Conservation (phyloP, 2,113 vertebrate genomes). For the Seriola dumerili region DNA sequence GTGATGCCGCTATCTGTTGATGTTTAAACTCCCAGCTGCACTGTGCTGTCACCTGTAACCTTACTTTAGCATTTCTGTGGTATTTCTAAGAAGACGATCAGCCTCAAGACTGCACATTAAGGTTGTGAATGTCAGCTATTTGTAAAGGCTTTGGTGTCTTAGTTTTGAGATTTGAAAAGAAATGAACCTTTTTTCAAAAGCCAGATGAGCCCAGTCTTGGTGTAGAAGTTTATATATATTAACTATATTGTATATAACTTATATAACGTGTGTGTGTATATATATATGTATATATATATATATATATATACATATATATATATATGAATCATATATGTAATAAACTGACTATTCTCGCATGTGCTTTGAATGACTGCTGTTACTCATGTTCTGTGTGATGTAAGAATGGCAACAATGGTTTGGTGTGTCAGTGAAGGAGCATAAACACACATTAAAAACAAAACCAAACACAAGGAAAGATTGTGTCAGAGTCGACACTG, state of each 20-base stretch:
- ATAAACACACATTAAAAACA: conserved; percentile 9
- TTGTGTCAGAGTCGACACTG: conserved; percentile 1
- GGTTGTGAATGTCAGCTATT: conserved; percentile 44
- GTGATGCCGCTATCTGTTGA: background rate
- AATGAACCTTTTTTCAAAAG: conserved; percentile 34
- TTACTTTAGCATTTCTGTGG: conserved; percentile 55
- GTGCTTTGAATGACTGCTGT: background rate
- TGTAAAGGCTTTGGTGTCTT: background rate
- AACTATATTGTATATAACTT: conserved; percentile 67
- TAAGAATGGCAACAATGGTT: conserved; percentile 1
- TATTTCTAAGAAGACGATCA: conserved; percentile 36
- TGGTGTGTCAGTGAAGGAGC: conserved; percentile 19
- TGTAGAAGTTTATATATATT: conserved; percentile 68
- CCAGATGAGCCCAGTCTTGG: background rate
- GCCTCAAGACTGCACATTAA: conserved; percentile 62
- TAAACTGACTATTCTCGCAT: conserved; percentile 65
- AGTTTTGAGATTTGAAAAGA: conserved; percentile 1
- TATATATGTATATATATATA: conserved; percentile 35
- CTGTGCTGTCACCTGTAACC: conserved; percentile 17
- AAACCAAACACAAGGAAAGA: background rate
- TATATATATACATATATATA: conserved; percentile 57
- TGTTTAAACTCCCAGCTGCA: conserved; percentile 4
- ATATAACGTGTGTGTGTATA: background rate
- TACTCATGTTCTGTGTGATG: background rate
- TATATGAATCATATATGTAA: conserved; percentile 50